Evolutionary conservation across 2,797 vertebrate species (phyloP), one percentile per base, ranked within the genome.

Genomic region (Ceryle rudis): DNA sequence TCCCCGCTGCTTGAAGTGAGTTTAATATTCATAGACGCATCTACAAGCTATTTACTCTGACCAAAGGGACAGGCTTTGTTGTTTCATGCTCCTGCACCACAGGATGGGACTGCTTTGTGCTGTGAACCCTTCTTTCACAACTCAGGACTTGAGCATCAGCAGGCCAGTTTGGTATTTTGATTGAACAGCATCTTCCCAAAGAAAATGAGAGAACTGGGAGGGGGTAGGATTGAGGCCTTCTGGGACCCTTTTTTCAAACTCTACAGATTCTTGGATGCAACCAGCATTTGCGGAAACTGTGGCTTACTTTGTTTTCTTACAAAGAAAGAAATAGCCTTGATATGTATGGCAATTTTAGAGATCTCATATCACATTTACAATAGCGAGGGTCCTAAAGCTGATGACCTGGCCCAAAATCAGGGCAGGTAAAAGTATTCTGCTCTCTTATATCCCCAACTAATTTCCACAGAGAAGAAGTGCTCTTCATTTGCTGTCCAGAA

Each of bases 21-120:
- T 91, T 96, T 94, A 67, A 82, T 92, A 90, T 89, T 94, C 90
- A 80, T 19, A 65, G 66, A n/a, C 1, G 25, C 44, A 82, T 80
- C 55, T 89, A 90, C 67, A 77, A 93, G 60, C 37, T 86, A n/a
- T 84, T 92, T 90, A 49, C 60, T 81, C 47, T 66, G 44, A 52
- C 71, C 33, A 22, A 70, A 89, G 71, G 22, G 62, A 49, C 60
- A 14, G 60, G 51, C 58, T 83, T 51, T 74, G 70, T 4, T 90
- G 88, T 73, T 90, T 28, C 16, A 42, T 37, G 47, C 35, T 61
- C 29, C 60, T 52, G 47, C 25, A 75, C 16, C 47, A 47, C 0
- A 0, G 70, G 55, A 52, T 60, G 42, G 55, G 67, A 28, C 74
- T 84, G 33, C 73, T 89, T 86, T 70, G 64, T 89, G 81, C 60